phyloP scores from a whole-genome alignment of 1,140 invertebrate species.

The Sitophilus oryzae region DNA sequence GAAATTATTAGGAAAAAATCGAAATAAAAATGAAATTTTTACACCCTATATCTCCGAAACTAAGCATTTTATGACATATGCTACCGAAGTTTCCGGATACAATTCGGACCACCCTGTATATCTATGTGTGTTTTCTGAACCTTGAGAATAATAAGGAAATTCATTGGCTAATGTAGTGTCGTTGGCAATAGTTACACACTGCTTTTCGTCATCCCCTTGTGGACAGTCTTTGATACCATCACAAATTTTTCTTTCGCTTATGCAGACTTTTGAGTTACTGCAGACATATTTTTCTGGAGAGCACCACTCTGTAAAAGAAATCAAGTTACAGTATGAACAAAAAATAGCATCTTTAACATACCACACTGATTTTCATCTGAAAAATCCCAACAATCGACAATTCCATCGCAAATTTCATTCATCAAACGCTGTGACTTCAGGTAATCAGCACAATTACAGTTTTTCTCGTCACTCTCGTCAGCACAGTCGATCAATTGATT shows the following conservation, averaged over 20 bases:
- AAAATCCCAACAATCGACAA: conserved; percentile 73
- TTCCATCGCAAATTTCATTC: conserved; percentile 75
- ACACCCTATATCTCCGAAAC: too few species aligned
- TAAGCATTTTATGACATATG: too few species aligned
- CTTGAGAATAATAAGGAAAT: conserved; percentile 55
- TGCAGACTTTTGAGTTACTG: conserved; percentile 62
- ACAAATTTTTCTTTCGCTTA: conserved; percentile 61
- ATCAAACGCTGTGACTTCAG: conserved; percentile 60
- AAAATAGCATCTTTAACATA: conserved; percentile 42
- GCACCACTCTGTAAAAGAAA: conserved; percentile 62
- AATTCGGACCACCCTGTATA: too few species aligned
- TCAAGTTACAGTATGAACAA: background rate
- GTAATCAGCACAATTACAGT: conserved; percentile 73
- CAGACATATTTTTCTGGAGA: conserved; percentile 66
- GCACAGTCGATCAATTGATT: conserved; percentile 69
- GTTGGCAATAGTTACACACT: conserved; percentile 55
- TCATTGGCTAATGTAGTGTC: conserved; percentile 48
- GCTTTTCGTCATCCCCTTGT: conserved; percentile 73
- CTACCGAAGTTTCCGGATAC: too few species aligned
- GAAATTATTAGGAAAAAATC: too few species aligned
- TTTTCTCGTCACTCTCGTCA: conserved; percentile 64
- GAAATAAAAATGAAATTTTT: too few species aligned
- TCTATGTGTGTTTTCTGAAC: conserved; percentile 38
- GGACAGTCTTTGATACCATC: conserved; percentile 73
- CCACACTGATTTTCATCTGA: conserved; percentile 74